Conservation (phyloP, 2,888 invertebrate genomes). For the Mamestra brassicae region DNA sequence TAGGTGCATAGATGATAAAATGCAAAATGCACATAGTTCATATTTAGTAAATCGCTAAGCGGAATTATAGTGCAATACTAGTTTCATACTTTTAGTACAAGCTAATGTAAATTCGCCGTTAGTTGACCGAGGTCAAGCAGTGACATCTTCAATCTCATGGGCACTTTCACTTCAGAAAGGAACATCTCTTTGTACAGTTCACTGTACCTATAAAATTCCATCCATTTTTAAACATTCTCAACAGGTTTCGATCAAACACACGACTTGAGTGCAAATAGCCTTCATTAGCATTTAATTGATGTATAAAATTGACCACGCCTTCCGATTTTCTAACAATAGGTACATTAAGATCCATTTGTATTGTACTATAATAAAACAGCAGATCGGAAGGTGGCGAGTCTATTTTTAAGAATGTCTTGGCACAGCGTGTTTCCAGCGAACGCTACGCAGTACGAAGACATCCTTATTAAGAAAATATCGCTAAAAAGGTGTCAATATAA, state of each 20-base stretch:
- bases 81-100: not conserved
- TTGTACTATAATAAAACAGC: not conserved
- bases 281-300: slow-evolving; percentile 14
- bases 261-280: slow-evolving; percentile 16
- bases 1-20: slow-evolving; percentile 3
- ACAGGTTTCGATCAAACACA: slow-evolving; percentile 5
- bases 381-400: slow-evolving; percentile 1
- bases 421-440: not conserved
- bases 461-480: not conserved
- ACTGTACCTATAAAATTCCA: not conserved
- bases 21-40: not conserved
- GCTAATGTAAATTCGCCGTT: not conserved
- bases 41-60: no score
- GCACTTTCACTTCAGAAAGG: slow-evolving; percentile 25
- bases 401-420: not conserved
- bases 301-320: not conserved
- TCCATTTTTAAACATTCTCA: not conserved
- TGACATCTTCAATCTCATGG: not conserved
- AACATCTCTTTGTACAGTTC: not conserved
- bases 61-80: not conserved
- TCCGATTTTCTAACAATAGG: not conserved
- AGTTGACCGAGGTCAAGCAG: not conserved
- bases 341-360: not conserved
- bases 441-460: not conserved
- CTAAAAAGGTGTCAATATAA: slow-evolving; percentile 1